Conservation (phyloP, 64 coral and sea anemone species). For the Porites lutea region DNA sequence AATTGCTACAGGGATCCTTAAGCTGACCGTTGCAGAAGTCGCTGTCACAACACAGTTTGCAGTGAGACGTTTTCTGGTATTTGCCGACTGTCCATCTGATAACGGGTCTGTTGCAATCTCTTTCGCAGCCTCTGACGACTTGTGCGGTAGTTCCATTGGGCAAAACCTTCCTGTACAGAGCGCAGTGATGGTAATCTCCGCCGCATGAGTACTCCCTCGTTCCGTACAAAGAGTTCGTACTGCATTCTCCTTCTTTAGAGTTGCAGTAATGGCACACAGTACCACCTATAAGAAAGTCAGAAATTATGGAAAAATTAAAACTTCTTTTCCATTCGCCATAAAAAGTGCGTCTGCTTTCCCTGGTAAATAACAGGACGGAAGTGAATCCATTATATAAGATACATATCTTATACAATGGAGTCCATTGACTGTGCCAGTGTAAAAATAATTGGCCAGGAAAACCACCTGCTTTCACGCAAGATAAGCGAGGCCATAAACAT, state of each 20-base stretch:
- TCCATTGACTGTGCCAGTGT: too few species aligned
- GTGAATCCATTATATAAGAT: too few species aligned
- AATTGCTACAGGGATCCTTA: neutral
- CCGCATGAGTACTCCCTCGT: neutral
- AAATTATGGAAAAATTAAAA: neutral
- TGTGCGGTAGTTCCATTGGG: slow-evolving; percentile 25
- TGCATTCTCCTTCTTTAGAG: neutral
- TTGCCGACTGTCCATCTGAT: slow-evolving; percentile 7
- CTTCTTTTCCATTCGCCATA: too few species aligned
- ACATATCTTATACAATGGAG: too few species aligned
- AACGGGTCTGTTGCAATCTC: neutral
- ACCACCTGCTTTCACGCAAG: too few species aligned
- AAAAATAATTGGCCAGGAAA: too few species aligned
- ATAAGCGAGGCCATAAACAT: too few species aligned
- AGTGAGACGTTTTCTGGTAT: slow-evolving; percentile 14
- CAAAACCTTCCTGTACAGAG: neutral
- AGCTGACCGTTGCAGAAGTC: slow-evolving; percentile 11
- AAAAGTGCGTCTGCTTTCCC: too few species aligned
- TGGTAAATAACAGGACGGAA: too few species aligned
- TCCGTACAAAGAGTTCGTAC: neutral
- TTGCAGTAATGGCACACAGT: slow-evolving; percentile 14
- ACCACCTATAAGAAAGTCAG: neutral
- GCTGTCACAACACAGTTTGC: slow-evolving; percentile 18
- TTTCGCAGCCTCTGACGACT: slow-evolving; percentile 25
- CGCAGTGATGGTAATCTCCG: neutral